phyloP scores from a whole-genome alignment of 2,797 vertebrate species.

The Crenichthys baileyi region DNA sequence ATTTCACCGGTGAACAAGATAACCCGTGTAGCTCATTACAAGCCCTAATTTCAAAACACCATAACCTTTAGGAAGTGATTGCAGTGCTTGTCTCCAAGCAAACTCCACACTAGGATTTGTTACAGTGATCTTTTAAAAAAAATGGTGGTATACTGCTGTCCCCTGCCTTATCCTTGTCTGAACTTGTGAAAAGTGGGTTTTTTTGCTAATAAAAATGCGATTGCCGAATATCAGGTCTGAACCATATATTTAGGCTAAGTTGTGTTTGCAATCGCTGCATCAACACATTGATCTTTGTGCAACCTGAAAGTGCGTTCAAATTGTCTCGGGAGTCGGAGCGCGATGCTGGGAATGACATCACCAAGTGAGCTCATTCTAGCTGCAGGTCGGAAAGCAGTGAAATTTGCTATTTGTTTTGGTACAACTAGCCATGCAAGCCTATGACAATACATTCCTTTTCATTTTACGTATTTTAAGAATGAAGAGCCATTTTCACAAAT shows the following conservation, averaged over 20 bases:
- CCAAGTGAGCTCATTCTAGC: neutral
- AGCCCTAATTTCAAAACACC: too few species aligned
- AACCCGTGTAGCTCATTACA: too few species aligned
- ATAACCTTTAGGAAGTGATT: too few species aligned
- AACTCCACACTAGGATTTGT: too few species aligned
- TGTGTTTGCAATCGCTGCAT: neutral
- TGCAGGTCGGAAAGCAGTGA: neutral
- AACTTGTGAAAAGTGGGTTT: too few species aligned
- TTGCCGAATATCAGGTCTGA: too few species aligned
- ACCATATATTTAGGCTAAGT: neutral
- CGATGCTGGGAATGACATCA: neutral
- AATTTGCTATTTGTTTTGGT: neutral
- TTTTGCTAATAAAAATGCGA: neutral
- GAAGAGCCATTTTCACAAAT: neutral
- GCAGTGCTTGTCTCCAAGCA: too few species aligned
- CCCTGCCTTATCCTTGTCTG: too few species aligned
- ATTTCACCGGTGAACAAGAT: too few species aligned
- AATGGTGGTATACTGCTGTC: too few species aligned
- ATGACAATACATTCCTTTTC: neutral
- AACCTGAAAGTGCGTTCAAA: neutral
- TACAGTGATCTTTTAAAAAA: too few species aligned
- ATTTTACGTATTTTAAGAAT: neutral
- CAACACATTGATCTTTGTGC: neutral
- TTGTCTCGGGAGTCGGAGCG: neutral
- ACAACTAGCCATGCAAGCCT: neutral